Percentiles rank a stretch among this genome's conserved stretches.
Evolutionary conservation across 2,797 vertebrate genomes (phyloP).

Genomic region (Enteromius treurensis): DNA sequence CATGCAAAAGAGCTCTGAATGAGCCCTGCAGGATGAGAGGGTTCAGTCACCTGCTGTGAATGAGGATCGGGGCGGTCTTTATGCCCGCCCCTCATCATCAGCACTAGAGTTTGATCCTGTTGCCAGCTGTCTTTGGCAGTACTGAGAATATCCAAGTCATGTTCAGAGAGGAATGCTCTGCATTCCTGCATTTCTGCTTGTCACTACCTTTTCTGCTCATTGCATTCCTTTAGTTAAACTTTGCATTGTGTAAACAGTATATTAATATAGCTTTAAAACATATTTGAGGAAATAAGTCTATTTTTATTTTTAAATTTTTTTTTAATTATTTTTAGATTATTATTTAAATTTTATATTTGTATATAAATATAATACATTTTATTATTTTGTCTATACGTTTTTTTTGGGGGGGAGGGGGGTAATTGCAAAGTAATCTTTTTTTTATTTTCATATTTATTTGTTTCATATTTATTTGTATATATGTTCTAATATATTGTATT

Average conservation of each 20-base stretch:
- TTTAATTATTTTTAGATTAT: conserved; percentile 16
- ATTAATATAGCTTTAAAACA: too few relatives aligned
- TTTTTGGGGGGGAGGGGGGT: too few relatives aligned
- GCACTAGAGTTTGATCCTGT: conserved; percentile 31
- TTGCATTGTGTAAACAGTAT: not conserved
- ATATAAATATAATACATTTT: conserved; percentile 44
- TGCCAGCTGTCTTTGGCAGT: conserved; percentile 59
- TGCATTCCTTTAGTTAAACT: not conserved
- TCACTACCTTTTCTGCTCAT: not conserved
- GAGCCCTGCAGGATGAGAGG: not conserved
- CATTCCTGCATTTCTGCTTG: not conserved
- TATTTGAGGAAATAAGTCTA: too few relatives aligned
- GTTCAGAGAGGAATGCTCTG: conserved; percentile 50
- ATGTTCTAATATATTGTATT: not conserved
- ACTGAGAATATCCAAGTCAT: conserved; percentile 62
- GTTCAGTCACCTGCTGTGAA: conserved; percentile 25
- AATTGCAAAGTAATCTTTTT: too few relatives aligned
- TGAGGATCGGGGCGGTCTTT: not conserved
- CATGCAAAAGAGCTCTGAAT: conserved; percentile 24
- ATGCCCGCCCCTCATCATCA: conserved; percentile 7
- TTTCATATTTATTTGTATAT: too few relatives aligned
- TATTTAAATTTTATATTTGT: conserved; percentile 51
- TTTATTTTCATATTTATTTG: not conserved
- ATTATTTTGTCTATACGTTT: not conserved
- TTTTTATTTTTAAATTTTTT: too few relatives aligned